Base-by-base conservation (phyloP, 2,888 invertebrate genomes). In the Meiosimyza platycephala region DNA sequence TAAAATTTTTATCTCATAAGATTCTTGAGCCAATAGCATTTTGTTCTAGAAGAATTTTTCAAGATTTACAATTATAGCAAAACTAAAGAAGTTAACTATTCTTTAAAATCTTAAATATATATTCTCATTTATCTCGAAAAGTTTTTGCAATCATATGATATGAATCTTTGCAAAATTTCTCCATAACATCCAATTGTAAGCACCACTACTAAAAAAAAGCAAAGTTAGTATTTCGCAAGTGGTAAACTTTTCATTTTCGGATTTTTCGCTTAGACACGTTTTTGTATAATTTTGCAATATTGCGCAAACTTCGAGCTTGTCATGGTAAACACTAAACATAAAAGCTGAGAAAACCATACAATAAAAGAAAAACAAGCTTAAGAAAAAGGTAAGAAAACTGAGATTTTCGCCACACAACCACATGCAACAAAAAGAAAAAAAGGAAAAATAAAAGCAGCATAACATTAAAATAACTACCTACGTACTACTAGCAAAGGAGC, bases 251-350 rank as follows among this genome's bases (percentile, higher is more conserved):
- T 67, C 57, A 67, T 67, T 67, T 67, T 16, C 57, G 57, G 55
- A 57, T 67, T 67, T 67, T 55, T 55, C 16, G 57, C 59, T 68
- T 55, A 40, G 54, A 63, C 70, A 70, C 52, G 70, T 70, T 54
- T 63, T 70, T 40, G 70, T 63, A 63, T 70, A 70, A 70, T 70
- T 63, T 63, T 52, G 54, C 63, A 59, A 70, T 70, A 62, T 57
- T 40, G 16, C 28, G 60, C 18, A 69, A 69, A 69, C 69, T 69
- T 60, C 16, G 22, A 40, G 52, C 22, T 40, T 51, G 60, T 60
- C 16, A 59, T 47, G 54, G 68, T 47, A 28, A 54, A 47, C 52
- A 33, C 63, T 47, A 55, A 48, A 40, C 47, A 47, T 55, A 67
- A 54, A 22, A 55, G 33, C 40, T 4, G 40, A 55, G 16, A 13